A percentile compares a stretch with the other conserved stretches of the same genome.
Evolutionary conservation across 1,140 invertebrate species (phyloP).

Genomic region (Rhagoletis pomonella): DNA sequence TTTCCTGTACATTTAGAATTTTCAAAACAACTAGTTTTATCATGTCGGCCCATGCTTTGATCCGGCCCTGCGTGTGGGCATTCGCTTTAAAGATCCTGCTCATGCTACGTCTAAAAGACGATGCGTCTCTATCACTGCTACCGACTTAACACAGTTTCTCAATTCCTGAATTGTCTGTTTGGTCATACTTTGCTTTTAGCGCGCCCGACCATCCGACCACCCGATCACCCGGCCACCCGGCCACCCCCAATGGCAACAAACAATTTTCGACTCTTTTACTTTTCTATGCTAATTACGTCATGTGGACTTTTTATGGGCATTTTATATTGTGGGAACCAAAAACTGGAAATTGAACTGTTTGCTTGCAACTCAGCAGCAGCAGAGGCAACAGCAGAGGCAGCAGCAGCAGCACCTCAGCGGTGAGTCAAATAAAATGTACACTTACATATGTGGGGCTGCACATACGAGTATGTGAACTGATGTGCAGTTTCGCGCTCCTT

Average conservation of each 20-base stretch:
- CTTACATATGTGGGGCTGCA: not conserved
- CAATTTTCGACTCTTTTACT: conserved; percentile 63
- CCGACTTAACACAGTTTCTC: not conserved
- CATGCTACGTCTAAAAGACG: not conserved
- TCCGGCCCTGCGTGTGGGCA: not conserved
- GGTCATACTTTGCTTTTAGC: not conserved
- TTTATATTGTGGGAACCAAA: conserved; percentile 74
- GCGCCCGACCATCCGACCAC: not conserved
- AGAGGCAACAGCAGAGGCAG: conserved; percentile 6
- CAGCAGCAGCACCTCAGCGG: conserved; percentile 26
- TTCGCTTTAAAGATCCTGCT: not conserved
- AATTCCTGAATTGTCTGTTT: not conserved
- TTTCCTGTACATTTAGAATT: too few species aligned
- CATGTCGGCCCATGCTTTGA: not conserved
- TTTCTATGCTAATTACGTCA: conserved; percentile 74
- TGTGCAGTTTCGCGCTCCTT: not conserved
- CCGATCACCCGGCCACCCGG: not conserved
- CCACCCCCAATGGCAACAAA: not conserved
- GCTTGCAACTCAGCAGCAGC: conserved; percentile 30
- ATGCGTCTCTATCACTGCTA: not conserved
- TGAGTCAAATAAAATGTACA: conserved; percentile 15
- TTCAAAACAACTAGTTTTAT: too few species aligned
- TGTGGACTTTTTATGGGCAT: conserved; percentile 72
- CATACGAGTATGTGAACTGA: not conserved
- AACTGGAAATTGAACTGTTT: conserved; percentile 68